A percentile compares a stretch with the other conserved stretches of the same genome.
phyloP scores from a whole-genome alignment of 1,140 invertebrate genomes.

The Psix sp. region DNA sequence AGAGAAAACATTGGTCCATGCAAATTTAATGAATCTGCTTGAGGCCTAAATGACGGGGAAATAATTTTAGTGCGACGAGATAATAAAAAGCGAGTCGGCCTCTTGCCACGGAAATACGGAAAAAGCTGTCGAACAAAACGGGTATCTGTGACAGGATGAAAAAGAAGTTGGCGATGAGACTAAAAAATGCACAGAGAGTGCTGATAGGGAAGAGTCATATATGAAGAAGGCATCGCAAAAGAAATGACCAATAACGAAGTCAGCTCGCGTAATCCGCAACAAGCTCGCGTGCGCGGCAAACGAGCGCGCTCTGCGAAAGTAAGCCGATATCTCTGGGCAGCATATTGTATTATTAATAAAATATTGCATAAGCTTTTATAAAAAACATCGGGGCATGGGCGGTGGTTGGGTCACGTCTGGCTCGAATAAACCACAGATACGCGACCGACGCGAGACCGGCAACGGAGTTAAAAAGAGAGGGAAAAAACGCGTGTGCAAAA shows the following conservation, averaged over 20 bases:
- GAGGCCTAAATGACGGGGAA: no score
- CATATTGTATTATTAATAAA: conserved; percentile 68
- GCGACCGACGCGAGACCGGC: no score
- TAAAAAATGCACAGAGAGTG: conserved; percentile 24
- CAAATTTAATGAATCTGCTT: no score
- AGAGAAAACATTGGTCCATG: no score
- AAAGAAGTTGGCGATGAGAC: conserved; percentile 18
- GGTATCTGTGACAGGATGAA: conserved; percentile 17
- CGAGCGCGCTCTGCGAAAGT: conserved; percentile 45
- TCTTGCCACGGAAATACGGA: not conserved
- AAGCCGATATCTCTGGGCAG: conserved; percentile 57
- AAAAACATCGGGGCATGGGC: conserved; percentile 50
- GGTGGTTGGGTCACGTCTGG: conserved; percentile 61
- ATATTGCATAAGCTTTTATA: conserved; percentile 66
- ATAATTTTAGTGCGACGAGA: not conserved
- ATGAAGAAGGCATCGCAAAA: conserved; percentile 45
- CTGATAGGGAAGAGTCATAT: conserved; percentile 30
- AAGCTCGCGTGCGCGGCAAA: conserved; percentile 27
- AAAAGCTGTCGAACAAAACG: conserved; percentile 26
- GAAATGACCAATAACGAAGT: conserved; percentile 63
- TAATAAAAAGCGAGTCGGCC: not conserved
- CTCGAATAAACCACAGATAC: conserved; percentile 68
- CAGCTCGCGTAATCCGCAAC: conserved; percentile 37
- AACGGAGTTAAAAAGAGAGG: conserved; percentile 28
- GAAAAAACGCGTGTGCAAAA: conserved; percentile 7